Evolutionary conservation across 53 echinoderm and acorn worm species (phyloP), one percentile per base, ranked within the genome.

Genomic region (Henricia sp.): DNA sequence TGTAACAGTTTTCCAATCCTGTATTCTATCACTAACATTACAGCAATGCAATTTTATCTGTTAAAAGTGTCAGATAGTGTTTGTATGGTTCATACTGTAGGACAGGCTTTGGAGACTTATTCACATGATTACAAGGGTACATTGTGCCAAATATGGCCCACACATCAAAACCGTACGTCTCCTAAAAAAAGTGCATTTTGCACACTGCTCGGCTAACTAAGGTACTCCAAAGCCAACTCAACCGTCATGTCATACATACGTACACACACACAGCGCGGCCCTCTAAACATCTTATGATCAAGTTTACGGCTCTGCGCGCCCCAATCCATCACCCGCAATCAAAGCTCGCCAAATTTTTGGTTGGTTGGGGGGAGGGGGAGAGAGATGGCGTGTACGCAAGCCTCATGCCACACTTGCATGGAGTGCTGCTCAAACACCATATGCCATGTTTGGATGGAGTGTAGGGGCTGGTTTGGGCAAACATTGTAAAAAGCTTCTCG

Each of bases 381-480:
- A n/a, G n/a, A n/a, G n/a, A n/a, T 17, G 10, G 62, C 32, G 62
- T 60, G 32, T 33, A 16, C 62, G 29, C 29, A 34, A 34, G 20
- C 8, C 30, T 29, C 62, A 37, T 38, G 48, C 51, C 64, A 64
- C 74, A 85, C 85, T 85, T 73, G 74, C 74, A 48, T 85, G 66
- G 63, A 85, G 85, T 85, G 85, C 65, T 73, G 64, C 29, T 52
- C 85, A 85, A 85, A 85, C 63, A 85, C 85, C 85, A 85, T 85
- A 85, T 85, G 85, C 85, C 64, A 50, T 85, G 85, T 84, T 83
- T 85, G 60, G 73, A 63, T 73, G 64, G 64, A 85, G 85, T 74
- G 74, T 34, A 72, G 73, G 72, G 62, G 74, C 85, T 85, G 85
- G 85, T 85, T 64, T 73, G 65, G 60, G 74, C 85, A 85, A 85